Evolutionary conservation across 1,140 invertebrate species (phyloP).

Genomic region (Cyclargus thomasi): DNA sequence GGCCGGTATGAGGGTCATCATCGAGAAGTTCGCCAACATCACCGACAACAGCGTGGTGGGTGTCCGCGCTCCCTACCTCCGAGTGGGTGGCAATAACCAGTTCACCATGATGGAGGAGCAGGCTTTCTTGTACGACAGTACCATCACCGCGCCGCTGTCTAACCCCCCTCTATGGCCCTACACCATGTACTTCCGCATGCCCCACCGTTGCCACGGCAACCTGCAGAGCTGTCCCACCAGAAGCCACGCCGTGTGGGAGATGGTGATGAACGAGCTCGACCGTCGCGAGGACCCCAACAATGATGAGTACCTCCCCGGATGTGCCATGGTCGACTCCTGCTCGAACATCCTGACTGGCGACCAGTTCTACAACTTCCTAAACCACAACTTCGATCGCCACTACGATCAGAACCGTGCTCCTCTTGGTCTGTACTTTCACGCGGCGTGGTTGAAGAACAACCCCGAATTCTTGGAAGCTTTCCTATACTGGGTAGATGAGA

Average conservation of each 20-base stretch:
- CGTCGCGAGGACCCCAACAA: constrained; percentile 92
- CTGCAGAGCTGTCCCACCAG: constrained; percentile 94
- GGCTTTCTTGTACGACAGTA: constrained; percentile 96
- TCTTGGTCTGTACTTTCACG: constrained; percentile 95
- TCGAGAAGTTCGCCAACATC: constrained; percentile 94
- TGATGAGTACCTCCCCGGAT: constrained; percentile 94
- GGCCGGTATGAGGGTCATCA: constrained; percentile 95
- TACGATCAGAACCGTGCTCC: constrained; percentile 96
- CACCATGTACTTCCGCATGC: constrained; percentile 98
- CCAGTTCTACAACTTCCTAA: constrained; percentile 96
- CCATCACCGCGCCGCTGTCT: constrained; percentile 93
- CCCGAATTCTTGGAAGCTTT: constrained; percentile 95
- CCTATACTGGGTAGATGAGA: constrained; percentile 96
- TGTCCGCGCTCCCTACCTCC: constrained; percentile 92
- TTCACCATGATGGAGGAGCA: constrained; percentile 99
- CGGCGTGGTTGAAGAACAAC: constrained; percentile 96
- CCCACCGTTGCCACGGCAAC: constrained; percentile 95
- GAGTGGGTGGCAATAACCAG: constrained; percentile 96
- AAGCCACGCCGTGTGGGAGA: constrained; percentile 96
- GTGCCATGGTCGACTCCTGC: constrained; percentile 97
- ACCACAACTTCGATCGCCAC: constrained; percentile 96
- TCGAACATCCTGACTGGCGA: constrained; percentile 94
- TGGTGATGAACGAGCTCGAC: constrained; percentile 98
- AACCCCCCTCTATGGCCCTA: constrained; percentile 97
- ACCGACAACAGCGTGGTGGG: constrained; percentile 96